Base-by-base conservation (phyloP, 2,797 vertebrate species). In the Melanotaenia maccullochi region DNA sequence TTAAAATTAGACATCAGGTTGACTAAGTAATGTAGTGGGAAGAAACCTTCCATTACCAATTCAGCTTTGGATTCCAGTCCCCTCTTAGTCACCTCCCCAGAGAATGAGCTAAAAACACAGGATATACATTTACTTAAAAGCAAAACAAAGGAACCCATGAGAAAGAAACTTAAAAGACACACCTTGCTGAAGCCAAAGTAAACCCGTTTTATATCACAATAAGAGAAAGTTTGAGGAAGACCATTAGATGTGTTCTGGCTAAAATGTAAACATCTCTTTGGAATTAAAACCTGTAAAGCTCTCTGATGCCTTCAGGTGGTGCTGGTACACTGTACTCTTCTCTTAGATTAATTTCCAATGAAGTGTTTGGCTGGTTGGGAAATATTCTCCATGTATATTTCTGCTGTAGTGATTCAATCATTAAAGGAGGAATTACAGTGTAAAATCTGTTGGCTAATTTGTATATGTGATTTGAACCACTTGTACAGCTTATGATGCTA, bases 251-350 rank as follows among this genome's bases (percentile, higher is more conserved):
- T n/a, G n/a, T 9, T 47, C 18, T 44, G 42, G 12, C 52, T 7
- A 25, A 55, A 30, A 9, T 9, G 20, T 9, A 0, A 8, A 28
- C 7, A 3, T 13, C 6, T 32, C 11, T 3, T 32, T 57, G 14
- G 35, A 25, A 56, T 55, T 55, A n/a, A 73, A 64, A 66, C 8
- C 7, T 86, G 79, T 63, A 75, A 68, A 49, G 68, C 73, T 72
- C 35, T 65, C 5, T 66, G 16, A 68, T 75, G 67, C 84, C 88
- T 84, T 81, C 68, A 81, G 87, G 75, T 89, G 82, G 85, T 84
- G 87, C 85, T 86, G 81, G 57, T 73, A 85, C 78, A 44, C 85
- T 78, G 60, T 28, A 54, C 36, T 65, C 25, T 70, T 22, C 20
- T 71, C 38, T 42, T 72, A 22, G 16, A 70, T 52, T 66, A 28